Conservation (phyloP, 1,140 invertebrate species). For the Colletes gigas region DNA sequence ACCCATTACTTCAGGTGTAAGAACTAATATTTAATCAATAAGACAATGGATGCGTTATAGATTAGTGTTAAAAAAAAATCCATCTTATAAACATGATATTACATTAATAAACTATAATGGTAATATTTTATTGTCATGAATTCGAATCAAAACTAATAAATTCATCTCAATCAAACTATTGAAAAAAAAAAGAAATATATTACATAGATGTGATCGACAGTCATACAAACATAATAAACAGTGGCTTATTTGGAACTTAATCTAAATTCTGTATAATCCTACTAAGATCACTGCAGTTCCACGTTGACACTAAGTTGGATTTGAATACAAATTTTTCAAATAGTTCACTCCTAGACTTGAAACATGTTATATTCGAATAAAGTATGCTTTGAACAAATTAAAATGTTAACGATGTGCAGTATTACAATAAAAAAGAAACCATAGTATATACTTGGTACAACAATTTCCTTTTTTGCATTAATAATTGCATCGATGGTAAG, state of each 20-base stretch:
- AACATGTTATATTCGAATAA: not conserved
- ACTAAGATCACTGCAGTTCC: conserved; percentile 41
- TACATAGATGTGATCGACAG: conserved; percentile 28
- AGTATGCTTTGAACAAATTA: not conserved
- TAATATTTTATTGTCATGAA: conserved; percentile 47
- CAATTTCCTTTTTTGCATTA: not conserved
- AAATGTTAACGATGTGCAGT: not conserved
- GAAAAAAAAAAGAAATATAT: conserved; percentile 11
- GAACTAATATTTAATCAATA: conserved; percentile 1
- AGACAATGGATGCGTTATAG: conserved; percentile 1
- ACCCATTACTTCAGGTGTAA: not conserved
- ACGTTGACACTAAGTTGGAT: conserved; percentile 36
- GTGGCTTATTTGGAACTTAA: conserved; percentile 8
- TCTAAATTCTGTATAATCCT: conserved; percentile 28
- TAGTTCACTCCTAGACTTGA: not conserved
- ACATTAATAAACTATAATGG: conserved; percentile 9
- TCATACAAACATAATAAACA: conserved; percentile 26
- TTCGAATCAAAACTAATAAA: conserved; percentile 22
- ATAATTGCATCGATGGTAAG: not conserved
- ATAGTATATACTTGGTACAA: not conserved
- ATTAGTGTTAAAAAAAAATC: conserved; percentile 3
- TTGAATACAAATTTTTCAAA: conserved; percentile 26
- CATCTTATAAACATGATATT: conserved; percentile 1
- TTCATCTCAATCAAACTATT: conserved; percentile 1
- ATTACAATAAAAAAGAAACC: not conserved